Base-by-base conservation (phyloP, 2,113 vertebrate genomes). In the Pheucticus melanocephalus region DNA sequence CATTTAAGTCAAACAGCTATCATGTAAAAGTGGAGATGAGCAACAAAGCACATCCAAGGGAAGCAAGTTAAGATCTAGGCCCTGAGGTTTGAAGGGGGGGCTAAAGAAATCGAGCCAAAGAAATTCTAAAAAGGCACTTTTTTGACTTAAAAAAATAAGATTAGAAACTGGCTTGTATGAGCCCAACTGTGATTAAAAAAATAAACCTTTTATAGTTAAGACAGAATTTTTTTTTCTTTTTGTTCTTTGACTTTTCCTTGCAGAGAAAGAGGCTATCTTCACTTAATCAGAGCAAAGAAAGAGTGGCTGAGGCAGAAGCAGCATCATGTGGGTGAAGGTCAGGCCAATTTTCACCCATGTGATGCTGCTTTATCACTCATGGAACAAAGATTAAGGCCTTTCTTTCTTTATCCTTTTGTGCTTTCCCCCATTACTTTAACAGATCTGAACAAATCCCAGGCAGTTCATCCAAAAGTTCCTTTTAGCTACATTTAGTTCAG, bases 151-250 rank as follows among this genome's bases (percentile, higher is more conserved):
- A 97, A 97, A 98, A 97, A 97, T 97, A 98, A 98, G 98, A 98
- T 98, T 98, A 98, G 97, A 98, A 97, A 97, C 97, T 94, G 90
- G 88, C 97, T 98, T 98, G 96, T 96, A 97, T 97, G 94, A 98
- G 96, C 97, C 98, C 98, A 98, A 98, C 98, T 98, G 98, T 98
- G 98, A 98, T 98, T 97, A 97, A 98, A 98, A 98, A 98, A 98
- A 97, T 98, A 98, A 98, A 93, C 54, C 97, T 98, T 98, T 98
- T 98, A 97, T 98, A 97, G 97, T 97, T 97, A 98, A 97, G 97
- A 97, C 94, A 97, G 97, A 90, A 81, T 93, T 97, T 97, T 96
- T 96, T 95, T 93, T 92, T 77, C 86, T 97, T 97, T 98, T 98
- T 98, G 98, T 98, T 98, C 98, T 98, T 97, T 98, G 97, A 98